Conservation (phyloP, 2,797 vertebrate genomes). For the Myotis myotis region DNA sequence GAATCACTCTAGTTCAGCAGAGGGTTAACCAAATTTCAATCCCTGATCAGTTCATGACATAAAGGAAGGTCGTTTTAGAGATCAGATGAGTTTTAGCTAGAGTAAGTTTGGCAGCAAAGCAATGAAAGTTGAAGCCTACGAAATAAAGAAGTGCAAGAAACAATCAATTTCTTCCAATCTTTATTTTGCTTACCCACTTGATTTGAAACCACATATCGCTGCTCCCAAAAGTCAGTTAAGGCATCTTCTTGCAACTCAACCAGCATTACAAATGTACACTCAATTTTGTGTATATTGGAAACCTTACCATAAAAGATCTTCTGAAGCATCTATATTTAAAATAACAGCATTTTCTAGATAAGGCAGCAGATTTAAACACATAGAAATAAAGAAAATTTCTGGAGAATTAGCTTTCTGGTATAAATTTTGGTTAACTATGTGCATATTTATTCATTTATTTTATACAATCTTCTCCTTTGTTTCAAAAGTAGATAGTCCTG, state of each 20-base stretch:
- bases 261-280: background rate
- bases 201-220: conserved; percentile 53
- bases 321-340: conserved; percentile 59
- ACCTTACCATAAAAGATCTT: conserved; percentile 38
- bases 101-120: conserved; percentile 35
- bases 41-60: background rate
- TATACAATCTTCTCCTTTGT: conserved; percentile 55
- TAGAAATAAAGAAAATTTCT: conserved; percentile 30
- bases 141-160: conserved; percentile 51
- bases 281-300: conserved; percentile 68
- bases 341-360: conserved; percentile 52
- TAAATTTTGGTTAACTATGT: conserved; percentile 49
- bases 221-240: conserved; percentile 58
- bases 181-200: conserved; percentile 68
- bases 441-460: conserved; percentile 64
- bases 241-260: conserved; percentile 41
- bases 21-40: conserved; percentile 44
- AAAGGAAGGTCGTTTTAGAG: background rate
- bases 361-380: conserved; percentile 44
- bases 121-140: background rate
- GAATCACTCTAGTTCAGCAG: background rate
- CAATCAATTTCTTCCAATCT: conserved; percentile 14
- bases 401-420: conserved; percentile 20
- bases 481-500: conserved; percentile 49
- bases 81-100: conserved; percentile 39